Percentiles rank a stretch among this genome's conserved stretches.
These are phyloP conservation scores for Leucania comma DNA, from an alignment of 2,888 invertebrate genomes.

Conservation along the genomic window DNA sequence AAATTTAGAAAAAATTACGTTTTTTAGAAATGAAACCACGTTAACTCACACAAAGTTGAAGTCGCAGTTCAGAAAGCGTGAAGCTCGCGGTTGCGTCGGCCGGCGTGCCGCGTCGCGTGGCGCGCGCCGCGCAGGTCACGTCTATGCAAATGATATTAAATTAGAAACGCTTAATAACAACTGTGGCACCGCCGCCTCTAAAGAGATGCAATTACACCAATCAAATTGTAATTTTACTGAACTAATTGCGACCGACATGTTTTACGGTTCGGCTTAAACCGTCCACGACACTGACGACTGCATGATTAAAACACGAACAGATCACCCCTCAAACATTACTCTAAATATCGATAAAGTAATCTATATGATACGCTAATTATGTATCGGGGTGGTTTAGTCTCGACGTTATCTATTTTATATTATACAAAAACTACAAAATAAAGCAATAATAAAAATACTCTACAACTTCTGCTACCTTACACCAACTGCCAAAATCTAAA, in stretches of 20 bases:
- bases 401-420: too few species aligned
- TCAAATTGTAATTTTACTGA: conserved; percentile 88
- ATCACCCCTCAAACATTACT: conserved; percentile 50
- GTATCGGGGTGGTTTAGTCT: background rate
- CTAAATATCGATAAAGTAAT: conserved; percentile 9
- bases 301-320: conserved; percentile 50
- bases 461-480: too few species aligned
- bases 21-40: background rate
- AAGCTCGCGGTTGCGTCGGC: background rate
- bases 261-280: conserved; percentile 80
- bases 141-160: conserved; percentile 91
- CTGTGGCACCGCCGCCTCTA: conserved; percentile 84
- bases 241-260: conserved; percentile 88
- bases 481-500: too few species aligned
- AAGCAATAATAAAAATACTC: too few species aligned
- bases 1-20: background rate
- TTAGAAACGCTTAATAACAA: conserved; percentile 90
- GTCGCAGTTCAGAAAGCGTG: background rate
- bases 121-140: conserved; percentile 81
- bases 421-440: too few species aligned
- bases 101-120: background rate
- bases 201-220: conserved; percentile 91
- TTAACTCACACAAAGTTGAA: background rate
- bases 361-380: conserved; percentile 18
- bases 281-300: conserved; percentile 62